phyloP scores from a whole-genome alignment of 2,888 invertebrate species.

The Chymomyza fuscimana region DNA sequence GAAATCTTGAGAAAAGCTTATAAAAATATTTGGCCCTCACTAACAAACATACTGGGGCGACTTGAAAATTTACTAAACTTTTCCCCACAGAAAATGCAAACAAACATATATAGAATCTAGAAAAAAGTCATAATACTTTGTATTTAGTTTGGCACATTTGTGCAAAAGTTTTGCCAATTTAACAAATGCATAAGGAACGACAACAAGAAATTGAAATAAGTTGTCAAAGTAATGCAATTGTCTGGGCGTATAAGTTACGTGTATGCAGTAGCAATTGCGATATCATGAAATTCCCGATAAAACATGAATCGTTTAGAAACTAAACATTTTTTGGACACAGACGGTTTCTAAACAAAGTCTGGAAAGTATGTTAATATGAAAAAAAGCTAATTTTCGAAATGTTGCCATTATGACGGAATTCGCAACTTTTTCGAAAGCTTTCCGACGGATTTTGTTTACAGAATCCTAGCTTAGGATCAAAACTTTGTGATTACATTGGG shows the following conservation, averaged over 20 bases:
- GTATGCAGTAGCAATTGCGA: not conserved
- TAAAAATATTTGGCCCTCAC: not conserved
- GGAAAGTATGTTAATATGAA: no score
- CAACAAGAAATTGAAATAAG: constrained; percentile 68
- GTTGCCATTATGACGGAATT: no score
- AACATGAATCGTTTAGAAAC: no score
- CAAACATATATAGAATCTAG: not conserved
- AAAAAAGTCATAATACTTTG: not conserved
- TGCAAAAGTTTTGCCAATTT: constrained; percentile 69
- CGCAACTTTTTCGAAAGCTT: no score
- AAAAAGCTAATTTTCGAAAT: no score
- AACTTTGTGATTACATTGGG: no score
- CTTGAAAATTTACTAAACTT: not conserved
- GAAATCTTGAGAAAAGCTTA: not conserved
- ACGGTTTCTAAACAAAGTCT: no score
- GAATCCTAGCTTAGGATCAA: no score
- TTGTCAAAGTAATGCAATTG: constrained; percentile 59
- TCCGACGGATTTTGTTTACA: no score
- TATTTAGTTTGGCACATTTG: constrained; percentile 47
- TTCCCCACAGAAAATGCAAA: not conserved
- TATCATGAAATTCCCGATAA: no score
- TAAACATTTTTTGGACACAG: no score
- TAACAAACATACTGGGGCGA: not conserved
- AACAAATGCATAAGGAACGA: constrained; percentile 56
- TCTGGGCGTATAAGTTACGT: constrained; percentile 21